Evolutionary conservation across 2,797 vertebrate genomes (phyloP).

Genomic region (Naso thynnoides): DNA sequence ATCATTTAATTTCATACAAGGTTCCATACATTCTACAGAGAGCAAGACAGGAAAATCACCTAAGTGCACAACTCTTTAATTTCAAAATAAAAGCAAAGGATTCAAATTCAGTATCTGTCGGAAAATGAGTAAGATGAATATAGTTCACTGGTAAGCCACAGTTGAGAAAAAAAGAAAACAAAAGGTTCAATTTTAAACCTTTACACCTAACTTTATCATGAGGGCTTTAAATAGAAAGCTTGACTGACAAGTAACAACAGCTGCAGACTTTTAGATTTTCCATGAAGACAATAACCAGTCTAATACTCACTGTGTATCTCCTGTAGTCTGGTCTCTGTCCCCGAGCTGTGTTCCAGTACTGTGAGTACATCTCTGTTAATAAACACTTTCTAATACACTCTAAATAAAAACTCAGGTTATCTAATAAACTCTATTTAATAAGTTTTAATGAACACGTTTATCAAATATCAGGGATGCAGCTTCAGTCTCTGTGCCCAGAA

Average conservation of each 20-base stretch:
- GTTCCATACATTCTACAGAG: neutral
- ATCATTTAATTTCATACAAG: neutral
- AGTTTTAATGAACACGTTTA: neutral
- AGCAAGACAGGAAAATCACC: neutral
- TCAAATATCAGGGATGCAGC: neutral
- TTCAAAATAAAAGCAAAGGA: neutral
- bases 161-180: neutral
- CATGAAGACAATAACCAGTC: too few relatives aligned
- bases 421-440: too few relatives aligned
- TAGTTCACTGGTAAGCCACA: too few relatives aligned
- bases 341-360: conserved; percentile 63
- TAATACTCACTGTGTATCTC: conserved; percentile 82
- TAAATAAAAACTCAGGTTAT: too few relatives aligned
- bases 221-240: too few relatives aligned
- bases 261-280: too few relatives aligned
- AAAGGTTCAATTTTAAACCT: too few relatives aligned
- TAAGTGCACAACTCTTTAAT: neutral
- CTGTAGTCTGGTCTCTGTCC: conserved; percentile 72
- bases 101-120: neutral
- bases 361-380: conserved; percentile 65
- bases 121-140: neutral
- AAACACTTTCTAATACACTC: neutral
- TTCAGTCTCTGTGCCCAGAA: neutral
- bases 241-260: too few relatives aligned
- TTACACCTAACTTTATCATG: too few relatives aligned